Percentiles rank a stretch among this genome's conserved stretches.
Conservation (phyloP, 2,113 vertebrate genomes). For the Nibea albiflora region DNA sequence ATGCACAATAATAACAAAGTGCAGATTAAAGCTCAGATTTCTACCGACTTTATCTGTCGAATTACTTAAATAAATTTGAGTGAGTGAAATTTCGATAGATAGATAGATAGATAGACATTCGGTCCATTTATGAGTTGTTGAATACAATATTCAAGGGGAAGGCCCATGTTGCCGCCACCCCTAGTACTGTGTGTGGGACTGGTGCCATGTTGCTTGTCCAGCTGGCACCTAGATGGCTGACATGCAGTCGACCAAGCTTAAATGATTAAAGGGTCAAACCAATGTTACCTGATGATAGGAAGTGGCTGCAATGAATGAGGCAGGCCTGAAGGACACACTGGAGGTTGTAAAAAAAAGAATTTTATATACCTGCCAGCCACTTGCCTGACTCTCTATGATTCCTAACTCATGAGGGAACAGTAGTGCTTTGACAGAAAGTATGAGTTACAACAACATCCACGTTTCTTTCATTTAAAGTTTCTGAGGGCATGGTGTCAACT, state of each 20-base stretch:
- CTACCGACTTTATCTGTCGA: too few species aligned
- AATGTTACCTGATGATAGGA: neutral
- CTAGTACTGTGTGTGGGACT: neutral
- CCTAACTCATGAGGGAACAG: neutral
- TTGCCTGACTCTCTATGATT: neutral
- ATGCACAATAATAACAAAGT: too few species aligned
- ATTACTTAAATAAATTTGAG: too few species aligned
- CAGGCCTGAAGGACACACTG: neutral
- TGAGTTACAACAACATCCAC: neutral
- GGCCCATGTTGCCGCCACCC: conserved; percentile 1
- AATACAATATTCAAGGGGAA: neutral
- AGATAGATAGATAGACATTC: neutral
- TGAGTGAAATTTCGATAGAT: too few species aligned
- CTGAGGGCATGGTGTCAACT: conserved; percentile 33
- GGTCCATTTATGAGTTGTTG: neutral
- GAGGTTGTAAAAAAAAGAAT: neutral
- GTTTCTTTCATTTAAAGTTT: conserved; percentile 6
- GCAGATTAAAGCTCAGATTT: neutral
- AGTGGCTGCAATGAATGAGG: too few species aligned
- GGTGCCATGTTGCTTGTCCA: conserved; percentile 35
- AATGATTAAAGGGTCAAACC: neutral
- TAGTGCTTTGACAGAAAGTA: neutral
- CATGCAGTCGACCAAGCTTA: neutral
- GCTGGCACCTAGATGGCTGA: conserved; percentile 18
- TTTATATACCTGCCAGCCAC: neutral